Percentiles rank a stretch among this genome's conserved stretches.
Conservation (phyloP, 1,140 invertebrate genomes). For the Monomorium pharaonis region DNA sequence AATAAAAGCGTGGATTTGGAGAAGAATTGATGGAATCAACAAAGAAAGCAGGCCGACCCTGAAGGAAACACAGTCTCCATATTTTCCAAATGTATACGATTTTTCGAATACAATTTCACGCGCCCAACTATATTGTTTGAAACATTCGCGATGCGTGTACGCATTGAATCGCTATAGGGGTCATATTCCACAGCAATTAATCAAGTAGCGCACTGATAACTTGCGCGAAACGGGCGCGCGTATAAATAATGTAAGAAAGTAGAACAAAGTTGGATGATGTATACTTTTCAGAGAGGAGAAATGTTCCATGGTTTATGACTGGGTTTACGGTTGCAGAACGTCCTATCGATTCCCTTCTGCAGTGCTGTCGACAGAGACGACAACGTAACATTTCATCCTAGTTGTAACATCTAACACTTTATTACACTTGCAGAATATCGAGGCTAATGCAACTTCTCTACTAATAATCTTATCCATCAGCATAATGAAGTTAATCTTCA, state of each 20-base stretch:
- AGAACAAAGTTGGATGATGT: conserved; percentile 51
- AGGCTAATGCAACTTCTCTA: conserved; percentile 58
- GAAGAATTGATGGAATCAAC: conserved; percentile 50
- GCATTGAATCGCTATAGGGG: conserved; percentile 15
- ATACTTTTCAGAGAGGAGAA: conserved; percentile 49
- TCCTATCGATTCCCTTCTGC: conserved; percentile 48
- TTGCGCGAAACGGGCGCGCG: conserved; percentile 17
- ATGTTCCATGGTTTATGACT: conserved; percentile 59
- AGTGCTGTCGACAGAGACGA: conserved; percentile 57
- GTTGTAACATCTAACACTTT: conserved; percentile 63
- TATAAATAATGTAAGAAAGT: conserved; percentile 59
- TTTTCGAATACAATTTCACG: not conserved
- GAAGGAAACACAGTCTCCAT: not conserved
- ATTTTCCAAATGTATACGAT: not conserved
- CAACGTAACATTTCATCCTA: conserved; percentile 63
- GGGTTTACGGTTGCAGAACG: conserved; percentile 48
- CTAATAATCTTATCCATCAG: conserved; percentile 38
- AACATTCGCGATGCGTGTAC: not conserved
- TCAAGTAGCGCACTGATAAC: conserved; percentile 40
- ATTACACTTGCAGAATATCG: conserved; percentile 61
- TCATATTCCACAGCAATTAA: conserved; percentile 40
- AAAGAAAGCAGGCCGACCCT: conserved; percentile 26
- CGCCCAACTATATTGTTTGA: not conserved
- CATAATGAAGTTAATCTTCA: conserved; percentile 13
- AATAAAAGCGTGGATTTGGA: conserved; percentile 52